phyloP scores from a whole-genome alignment of 1,140 invertebrate genomes.

The Apis florea region DNA sequence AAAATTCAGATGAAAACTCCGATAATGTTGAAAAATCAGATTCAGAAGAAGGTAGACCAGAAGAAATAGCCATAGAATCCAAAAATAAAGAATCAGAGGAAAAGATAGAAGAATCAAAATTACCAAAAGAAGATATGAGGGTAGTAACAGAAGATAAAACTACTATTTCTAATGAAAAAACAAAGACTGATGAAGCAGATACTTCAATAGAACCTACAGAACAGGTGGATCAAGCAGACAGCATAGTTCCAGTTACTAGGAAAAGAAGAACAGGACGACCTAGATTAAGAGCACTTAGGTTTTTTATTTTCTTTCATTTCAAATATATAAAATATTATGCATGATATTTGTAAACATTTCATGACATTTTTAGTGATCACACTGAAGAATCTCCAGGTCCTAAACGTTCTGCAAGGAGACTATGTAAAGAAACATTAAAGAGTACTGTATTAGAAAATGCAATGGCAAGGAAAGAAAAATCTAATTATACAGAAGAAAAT shows the following conservation, averaged over 20 bases:
- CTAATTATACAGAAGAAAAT: constrained; percentile 77
- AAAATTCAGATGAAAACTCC: constrained; percentile 73
- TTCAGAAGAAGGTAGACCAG: constrained; percentile 59
- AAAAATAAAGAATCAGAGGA: constrained; percentile 21
- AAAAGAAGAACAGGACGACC: constrained; percentile 70
- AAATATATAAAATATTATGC: constrained; percentile 20
- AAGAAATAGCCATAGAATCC: constrained; percentile 42
- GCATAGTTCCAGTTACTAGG: constrained; percentile 62
- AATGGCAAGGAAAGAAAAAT: constrained; percentile 80
- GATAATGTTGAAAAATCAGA: constrained; percentile 71
- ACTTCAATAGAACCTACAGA: constrained; percentile 21
- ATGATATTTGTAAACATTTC: constrained; percentile 50
- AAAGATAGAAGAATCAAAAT: constrained; percentile 4
- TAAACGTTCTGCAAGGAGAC: constrained; percentile 78
- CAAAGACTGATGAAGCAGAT: constrained; percentile 37
- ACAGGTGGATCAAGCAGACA: constrained; percentile 45
- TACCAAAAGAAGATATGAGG: constrained; percentile 22
- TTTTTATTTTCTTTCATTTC: constrained; percentile 39
- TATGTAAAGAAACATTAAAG: constrained; percentile 77
- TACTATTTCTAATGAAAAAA: constrained; percentile 30
- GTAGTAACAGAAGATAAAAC: constrained; percentile 32
- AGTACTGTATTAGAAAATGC: constrained; percentile 79
- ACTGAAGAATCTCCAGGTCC: constrained; percentile 72
- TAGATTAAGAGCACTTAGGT: constrained; percentile 73
- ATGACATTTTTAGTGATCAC: constrained; percentile 71